These are phyloP conservation scores for Drosophila ficusphila DNA, from an alignment of 1,140 invertebrate genomes.

Conservation along the genomic window DNA sequence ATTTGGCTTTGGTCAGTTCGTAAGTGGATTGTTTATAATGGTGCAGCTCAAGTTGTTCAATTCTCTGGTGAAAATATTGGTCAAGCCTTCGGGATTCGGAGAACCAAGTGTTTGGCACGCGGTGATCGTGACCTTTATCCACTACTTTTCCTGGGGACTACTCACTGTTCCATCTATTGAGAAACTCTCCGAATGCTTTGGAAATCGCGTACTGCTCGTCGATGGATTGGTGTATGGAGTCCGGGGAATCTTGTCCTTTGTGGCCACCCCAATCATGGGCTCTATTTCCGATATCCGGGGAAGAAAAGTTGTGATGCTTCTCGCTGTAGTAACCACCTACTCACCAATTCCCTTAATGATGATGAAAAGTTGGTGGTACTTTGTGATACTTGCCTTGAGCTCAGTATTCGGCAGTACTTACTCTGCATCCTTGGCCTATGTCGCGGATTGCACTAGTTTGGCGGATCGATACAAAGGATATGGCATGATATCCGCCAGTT, in stretches of 20 bases:
- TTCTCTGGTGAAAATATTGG: background rate
- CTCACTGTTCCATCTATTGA: constrained; percentile 98
- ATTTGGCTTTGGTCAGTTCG: background rate
- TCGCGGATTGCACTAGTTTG: constrained; percentile 99
- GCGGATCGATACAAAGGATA: constrained; percentile 97
- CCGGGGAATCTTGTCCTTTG: constrained; percentile 97
- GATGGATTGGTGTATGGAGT: constrained; percentile 99
- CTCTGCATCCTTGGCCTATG: constrained; percentile 99
- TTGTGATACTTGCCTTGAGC: constrained; percentile 99
- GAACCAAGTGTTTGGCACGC: constrained; percentile 98
- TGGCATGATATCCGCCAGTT: constrained; percentile 98
- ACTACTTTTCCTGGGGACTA: constrained; percentile 99
- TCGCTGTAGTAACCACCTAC: constrained; percentile 99
- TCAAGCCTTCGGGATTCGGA: constrained; percentile 90
- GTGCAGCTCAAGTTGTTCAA: background rate
- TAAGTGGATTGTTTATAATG: background rate
- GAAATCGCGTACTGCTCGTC: constrained; percentile 99
- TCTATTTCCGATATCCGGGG: constrained; percentile 99
- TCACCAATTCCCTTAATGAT: constrained; percentile 99
- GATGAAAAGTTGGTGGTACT: constrained; percentile 99
- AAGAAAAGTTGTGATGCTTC: constrained; percentile 97
- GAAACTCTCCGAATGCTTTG: constrained; percentile 98
- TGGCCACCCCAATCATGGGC: constrained; percentile 97
- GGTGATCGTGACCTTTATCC: constrained; percentile 98
- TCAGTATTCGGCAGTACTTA: constrained; percentile 99